Percentiles rank a stretch among this genome's conserved stretches.
Conservation (phyloP, 2,797 vertebrate species). For the Gymnopithys bicolor region DNA sequence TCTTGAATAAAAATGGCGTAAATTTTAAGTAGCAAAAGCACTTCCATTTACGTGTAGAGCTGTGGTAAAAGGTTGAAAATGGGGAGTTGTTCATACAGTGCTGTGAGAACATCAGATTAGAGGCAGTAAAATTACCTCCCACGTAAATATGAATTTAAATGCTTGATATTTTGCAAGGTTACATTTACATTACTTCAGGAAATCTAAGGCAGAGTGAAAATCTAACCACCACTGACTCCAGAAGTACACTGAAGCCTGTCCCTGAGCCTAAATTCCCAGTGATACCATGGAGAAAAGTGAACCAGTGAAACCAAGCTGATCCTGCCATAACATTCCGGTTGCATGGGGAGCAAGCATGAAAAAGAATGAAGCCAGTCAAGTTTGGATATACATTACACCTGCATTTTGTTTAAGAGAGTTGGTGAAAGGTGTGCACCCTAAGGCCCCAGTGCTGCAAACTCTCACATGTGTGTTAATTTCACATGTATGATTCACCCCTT, state of each 20-base stretch:
- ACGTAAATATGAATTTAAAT: conserved; percentile 66
- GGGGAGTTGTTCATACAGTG: conserved; percentile 22
- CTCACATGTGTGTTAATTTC: conserved; percentile 49
- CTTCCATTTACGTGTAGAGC: conserved; percentile 47
- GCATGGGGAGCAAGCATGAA: conserved; percentile 15
- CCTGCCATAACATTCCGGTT: conserved; percentile 35
- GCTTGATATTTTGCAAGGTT: conserved; percentile 61
- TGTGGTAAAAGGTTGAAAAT: conserved; percentile 54
- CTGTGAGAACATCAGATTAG: conserved; percentile 70
- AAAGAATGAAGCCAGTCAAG: conserved; percentile 67
- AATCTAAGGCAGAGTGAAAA: conserved; percentile 34
- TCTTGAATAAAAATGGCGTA: conserved; percentile 51
- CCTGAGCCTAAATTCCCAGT: not conserved
- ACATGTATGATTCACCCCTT: conserved; percentile 63
- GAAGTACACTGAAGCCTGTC: not conserved
- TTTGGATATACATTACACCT: conserved; percentile 54
- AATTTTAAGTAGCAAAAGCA: conserved; percentile 43
- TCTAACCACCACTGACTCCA: not conserved
- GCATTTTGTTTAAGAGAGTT: conserved; percentile 51
- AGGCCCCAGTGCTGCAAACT: conserved; percentile 20
- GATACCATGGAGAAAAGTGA: not conserved
- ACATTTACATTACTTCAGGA: conserved; percentile 61
- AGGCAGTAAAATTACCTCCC: conserved; percentile 65
- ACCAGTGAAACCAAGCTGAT: conserved; percentile 27
- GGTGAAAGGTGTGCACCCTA: conserved; percentile 59